These are phyloP conservation scores for Thereuonema tuberculata DNA, from an alignment of 1,140 invertebrate genomes.

Conservation along the genomic window DNA sequence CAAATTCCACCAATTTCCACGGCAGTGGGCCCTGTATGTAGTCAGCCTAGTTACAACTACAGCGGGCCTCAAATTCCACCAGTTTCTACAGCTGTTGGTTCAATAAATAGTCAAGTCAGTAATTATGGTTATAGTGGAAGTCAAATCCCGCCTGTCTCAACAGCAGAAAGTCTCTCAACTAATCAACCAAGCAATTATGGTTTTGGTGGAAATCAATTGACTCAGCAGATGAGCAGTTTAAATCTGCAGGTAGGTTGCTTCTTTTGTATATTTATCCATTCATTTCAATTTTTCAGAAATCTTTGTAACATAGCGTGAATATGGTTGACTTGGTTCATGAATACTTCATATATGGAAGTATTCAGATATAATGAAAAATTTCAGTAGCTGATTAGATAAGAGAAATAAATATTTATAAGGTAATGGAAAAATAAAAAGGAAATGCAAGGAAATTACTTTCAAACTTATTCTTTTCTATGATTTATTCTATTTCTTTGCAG, in stretches of 20 bases:
- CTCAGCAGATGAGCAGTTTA: not conserved
- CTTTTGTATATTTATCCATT: not conserved
- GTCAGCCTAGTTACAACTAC: no score
- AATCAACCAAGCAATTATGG: no score
- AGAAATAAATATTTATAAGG: not conserved
- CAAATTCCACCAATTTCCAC: no score
- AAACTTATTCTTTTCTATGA: not conserved
- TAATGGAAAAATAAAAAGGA: not conserved
- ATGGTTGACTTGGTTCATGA: not conserved
- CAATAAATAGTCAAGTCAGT: no score
- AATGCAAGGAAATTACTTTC: not conserved
- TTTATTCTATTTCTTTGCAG: no score
- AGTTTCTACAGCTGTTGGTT: no score
- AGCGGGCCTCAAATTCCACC: no score
- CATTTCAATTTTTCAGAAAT: not conserved
- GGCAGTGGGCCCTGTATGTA: no score
- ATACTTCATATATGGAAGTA: slow-evolving; percentile 6
- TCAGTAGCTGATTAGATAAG: not conserved
- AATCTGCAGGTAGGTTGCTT: not conserved
- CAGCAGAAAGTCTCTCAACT: no score
- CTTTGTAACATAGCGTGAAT: not conserved
- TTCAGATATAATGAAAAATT: not conserved
- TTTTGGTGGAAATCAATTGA: no score
- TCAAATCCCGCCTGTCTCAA: no score
- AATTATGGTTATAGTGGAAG: no score